Base-by-base conservation (phyloP, 2,113 vertebrate genomes). In the Argyrosomus japonicus region DNA sequence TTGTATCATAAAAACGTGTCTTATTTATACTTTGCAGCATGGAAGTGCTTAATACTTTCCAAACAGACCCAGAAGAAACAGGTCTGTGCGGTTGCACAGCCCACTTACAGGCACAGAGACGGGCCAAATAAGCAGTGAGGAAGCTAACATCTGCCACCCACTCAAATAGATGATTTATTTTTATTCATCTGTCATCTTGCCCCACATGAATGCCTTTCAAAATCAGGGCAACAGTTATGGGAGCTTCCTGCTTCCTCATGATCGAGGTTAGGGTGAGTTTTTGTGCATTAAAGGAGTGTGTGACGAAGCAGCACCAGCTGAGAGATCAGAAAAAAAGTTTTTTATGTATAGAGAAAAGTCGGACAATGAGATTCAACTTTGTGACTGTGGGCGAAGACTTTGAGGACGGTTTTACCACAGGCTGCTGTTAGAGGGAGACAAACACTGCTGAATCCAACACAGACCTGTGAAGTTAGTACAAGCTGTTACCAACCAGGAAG, bases 111-210 rank as follows among this genome's bases (percentile, higher is more conserved):
- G 78, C 71, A 25, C 69, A 29, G 0, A 51, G 9, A 23, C 0
- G 2, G 62, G 70, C 51, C 64, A 71, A 61, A 71, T 21, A 45
- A 48, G 56, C 58, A 45, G 45, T 0, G 45, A 61, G 61, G 76
- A 63, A 60, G 32, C 21, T 43, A 54, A 65, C 82, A 84, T 88
- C 84, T 90, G 86, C 9, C 68, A 79, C 21, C 21, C 45, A 69
- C 86, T 70, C 5, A 91, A 91, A 86, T 87, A 77, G 84, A 79
- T 63, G 18, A 81, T 77, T 88, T 86, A 89, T 75, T 87, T 86
- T 75, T 73, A 73, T 80, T 75, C 74, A 50, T 58, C 67, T 65
- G 61, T 69, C 81, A 78, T 84, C 63, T 69, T 77, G 77, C 40
- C 83, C 69, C 62, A 82, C 50, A 81, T 84, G 21, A 23, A 57